A percentile compares a stretch with the other conserved stretches of the same genome.
Evolutionary conservation across 2,113 vertebrate species (phyloP).

Genomic region (Zeus faber): DNA sequence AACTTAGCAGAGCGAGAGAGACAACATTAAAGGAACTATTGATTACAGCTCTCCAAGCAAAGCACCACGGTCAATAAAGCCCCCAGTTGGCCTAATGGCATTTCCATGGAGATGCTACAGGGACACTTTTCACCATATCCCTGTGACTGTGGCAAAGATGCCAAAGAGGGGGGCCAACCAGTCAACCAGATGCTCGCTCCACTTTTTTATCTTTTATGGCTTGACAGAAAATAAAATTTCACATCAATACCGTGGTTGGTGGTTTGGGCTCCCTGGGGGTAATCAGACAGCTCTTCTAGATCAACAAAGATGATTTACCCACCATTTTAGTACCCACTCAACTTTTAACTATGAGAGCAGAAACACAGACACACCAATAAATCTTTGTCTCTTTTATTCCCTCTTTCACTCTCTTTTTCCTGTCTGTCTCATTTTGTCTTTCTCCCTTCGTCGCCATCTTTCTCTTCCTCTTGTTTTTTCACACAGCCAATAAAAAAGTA

Average conservation of each 20-base stretch:
- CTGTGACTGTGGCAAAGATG: conserved; percentile 44
- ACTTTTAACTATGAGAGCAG: conserved; percentile 5
- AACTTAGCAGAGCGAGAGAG: conserved; percentile 38
- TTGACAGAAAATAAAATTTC: conserved; percentile 46
- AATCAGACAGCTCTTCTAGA: neutral
- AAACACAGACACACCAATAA: neutral
- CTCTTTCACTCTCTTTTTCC: neutral
- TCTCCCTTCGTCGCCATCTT: too few relatives aligned
- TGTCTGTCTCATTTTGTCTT: too few relatives aligned
- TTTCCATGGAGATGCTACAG: conserved; percentile 42
- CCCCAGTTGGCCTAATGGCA: conserved; percentile 37
- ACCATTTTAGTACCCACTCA: conserved; percentile 1
- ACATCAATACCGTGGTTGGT: conserved; percentile 45
- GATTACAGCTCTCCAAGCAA: conserved; percentile 53
- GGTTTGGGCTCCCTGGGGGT: conserved; percentile 5
- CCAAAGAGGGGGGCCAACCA: conserved; percentile 1
- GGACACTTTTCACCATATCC: conserved; percentile 21
- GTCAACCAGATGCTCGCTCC: conserved; percentile 7
- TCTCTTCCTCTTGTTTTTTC: too few relatives aligned
- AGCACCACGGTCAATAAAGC: conserved; percentile 58
- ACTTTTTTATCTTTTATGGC: conserved; percentile 41
- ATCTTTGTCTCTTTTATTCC: neutral
- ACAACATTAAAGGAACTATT: conserved; percentile 59
- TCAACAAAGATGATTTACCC: neutral
- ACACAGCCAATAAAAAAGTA: too few relatives aligned